phyloP scores from a whole-genome alignment of 1,140 invertebrate species.

The Bombus balteatus region DNA sequence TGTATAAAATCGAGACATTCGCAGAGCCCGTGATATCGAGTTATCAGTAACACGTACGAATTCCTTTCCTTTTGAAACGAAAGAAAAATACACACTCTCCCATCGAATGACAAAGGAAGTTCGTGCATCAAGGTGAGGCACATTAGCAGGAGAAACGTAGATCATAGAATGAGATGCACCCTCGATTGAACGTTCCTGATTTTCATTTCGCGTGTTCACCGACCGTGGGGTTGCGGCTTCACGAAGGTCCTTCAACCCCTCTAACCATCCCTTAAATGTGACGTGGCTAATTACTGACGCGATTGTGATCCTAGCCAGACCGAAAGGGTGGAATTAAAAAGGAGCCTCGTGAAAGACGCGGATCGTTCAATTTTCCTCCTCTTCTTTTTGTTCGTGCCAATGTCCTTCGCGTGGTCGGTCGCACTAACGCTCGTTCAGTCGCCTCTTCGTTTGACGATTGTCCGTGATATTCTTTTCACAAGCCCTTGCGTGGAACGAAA shows the following conservation, averaged over 20 bases:
- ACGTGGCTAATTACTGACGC: constrained; percentile 54
- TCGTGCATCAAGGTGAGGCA: constrained; percentile 50
- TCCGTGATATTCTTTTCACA: background rate
- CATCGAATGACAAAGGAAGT: constrained; percentile 47
- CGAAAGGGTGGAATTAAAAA: constrained; percentile 13
- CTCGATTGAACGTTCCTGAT: constrained; percentile 59
- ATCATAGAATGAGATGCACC: constrained; percentile 67
- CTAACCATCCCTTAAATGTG: constrained; percentile 53
- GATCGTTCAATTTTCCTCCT: constrained; percentile 21
- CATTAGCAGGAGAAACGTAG: constrained; percentile 54
- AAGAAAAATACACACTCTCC: background rate
- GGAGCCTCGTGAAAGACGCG: background rate
- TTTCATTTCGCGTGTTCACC: constrained; percentile 69
- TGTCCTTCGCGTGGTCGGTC: background rate
- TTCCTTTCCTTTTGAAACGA: background rate
- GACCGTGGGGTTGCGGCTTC: constrained; percentile 32
- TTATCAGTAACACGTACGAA: background rate
- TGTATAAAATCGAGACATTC: background rate
- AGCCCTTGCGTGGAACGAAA: background rate
- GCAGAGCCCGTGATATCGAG: no score
- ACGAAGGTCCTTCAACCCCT: constrained; percentile 50
- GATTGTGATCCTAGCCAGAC: constrained; percentile 4
- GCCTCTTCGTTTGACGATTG: background rate
- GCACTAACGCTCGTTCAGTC: background rate
- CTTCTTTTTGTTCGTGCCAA: background rate